These are phyloP conservation scores for Pristiophorus japonicus DNA, from an alignment of 2,113 vertebrate genomes.

Conservation along the genomic window DNA sequence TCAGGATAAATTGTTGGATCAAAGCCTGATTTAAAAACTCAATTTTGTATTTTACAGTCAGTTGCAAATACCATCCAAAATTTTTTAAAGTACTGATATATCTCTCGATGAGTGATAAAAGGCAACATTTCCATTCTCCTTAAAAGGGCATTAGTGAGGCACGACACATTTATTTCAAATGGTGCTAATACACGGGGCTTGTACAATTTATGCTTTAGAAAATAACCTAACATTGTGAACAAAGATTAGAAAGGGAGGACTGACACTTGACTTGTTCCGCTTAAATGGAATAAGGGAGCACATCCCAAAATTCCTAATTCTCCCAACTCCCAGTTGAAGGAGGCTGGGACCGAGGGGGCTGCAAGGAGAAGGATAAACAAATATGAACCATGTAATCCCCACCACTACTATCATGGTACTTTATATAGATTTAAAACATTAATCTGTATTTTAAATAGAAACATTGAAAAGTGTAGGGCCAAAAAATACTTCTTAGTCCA, in stretches of 20 bases:
- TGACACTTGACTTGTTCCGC: not conserved
- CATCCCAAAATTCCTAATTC: not conserved
- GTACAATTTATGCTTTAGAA: not conserved
- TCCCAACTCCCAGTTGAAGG: not conserved
- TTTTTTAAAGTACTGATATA: not conserved
- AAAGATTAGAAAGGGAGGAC: not conserved
- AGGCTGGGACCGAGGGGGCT: no score
- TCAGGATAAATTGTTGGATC: not conserved
- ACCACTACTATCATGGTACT: not conserved
- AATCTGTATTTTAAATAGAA: not conserved
- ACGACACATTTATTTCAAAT: not conserved
- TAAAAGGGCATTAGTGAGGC: not conserved
- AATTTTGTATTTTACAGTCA: not conserved
- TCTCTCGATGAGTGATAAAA: not conserved
- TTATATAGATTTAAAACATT: not conserved
- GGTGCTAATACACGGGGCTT: not conserved
- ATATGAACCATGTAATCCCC: not conserved
- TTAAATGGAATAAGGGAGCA: not conserved
- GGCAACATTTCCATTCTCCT: not conserved
- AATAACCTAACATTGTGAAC: not conserved
- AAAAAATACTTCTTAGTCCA: not conserved
- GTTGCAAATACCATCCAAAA: not conserved
- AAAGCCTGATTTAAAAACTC: not conserved
- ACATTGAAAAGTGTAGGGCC: not conserved
- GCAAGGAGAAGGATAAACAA: not conserved